Base-by-base conservation (phyloP, 2,113 vertebrate species). In the Vireo altiloquus region DNA sequence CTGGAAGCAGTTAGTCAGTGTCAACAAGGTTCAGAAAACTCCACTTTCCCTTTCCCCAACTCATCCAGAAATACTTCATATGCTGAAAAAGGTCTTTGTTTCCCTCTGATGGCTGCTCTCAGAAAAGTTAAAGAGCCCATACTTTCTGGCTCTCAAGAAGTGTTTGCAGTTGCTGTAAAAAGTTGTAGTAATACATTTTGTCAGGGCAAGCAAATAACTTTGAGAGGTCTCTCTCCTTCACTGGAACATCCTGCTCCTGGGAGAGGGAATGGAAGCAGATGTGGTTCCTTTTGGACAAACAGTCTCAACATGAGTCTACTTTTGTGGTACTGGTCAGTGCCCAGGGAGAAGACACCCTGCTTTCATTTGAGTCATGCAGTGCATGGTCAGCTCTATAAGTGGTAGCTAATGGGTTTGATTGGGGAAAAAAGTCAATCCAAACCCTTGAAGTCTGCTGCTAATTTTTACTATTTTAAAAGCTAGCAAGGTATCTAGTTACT, bases 291-390 rank as follows among this genome's bases (percentile, higher is more conserved):
- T 66, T 23, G 60, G 40, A 22, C 42, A 66, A 16, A 11, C 25
- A 30, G 19, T 78, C 72, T 78, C 68, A 22, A 30, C 33, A 6
- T 0, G 0, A 0, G 15, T 31, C 70, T 82, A 15, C 37, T 33
- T 92, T 37, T 81, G 77, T 64, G 31, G 9, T 79, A 42, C 37
- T 54, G n/a, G 8, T 64, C 35, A 14, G 39, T 70, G 42, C 33
- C 14, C 27, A 42, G 20, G 53, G 69, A 24, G 50, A 33, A 69
- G 37, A 31, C 7, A 18, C 30, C 5, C 42, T 61, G 37, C 61
- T 95, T 61, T 85, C n/a, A 35, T 61, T 39, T 2, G 2, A 56
- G 74, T 64, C 21, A 6, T 64, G 59, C 57, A 31, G 18, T 23
- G 23, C 0, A 0, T 65, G 33, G 20, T 71, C 69, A 87, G 49